Percentiles rank a stretch among this genome's conserved stretches.
These are phyloP conservation scores for Nephrotoma flavescens DNA, from an alignment of 2,888 invertebrate genomes.

Conservation along the genomic window DNA sequence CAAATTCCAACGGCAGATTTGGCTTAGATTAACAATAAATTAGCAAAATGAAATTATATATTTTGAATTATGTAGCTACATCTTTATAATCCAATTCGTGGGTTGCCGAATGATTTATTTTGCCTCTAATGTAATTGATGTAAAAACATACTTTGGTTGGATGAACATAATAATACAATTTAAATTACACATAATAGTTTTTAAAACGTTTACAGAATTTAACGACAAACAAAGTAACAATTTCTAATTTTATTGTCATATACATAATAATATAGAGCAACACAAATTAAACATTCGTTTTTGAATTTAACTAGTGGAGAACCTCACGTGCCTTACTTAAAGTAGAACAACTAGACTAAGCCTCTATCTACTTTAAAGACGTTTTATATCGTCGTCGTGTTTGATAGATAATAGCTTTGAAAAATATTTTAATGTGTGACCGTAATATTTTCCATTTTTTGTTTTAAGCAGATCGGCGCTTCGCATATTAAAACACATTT, in stretches of 20 bases:
- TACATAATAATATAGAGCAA: not conserved
- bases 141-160: not conserved
- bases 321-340: too few species aligned
- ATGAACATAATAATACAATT: not conserved
- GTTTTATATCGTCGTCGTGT: too few species aligned
- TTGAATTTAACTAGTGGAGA: not conserved
- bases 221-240: too few species aligned
- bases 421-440: not conserved
- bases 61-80: not conserved
- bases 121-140: not conserved
- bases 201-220: not conserved
- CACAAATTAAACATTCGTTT: not conserved
- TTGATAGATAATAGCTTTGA: too few species aligned
- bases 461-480: not conserved
- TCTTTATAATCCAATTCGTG: not conserved
- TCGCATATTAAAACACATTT: not conserved
- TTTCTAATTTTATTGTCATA: too few species aligned
- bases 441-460: not conserved
- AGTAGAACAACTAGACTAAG: too few species aligned
- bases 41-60: too few species aligned
- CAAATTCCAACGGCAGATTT: too few species aligned
- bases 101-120: not conserved
- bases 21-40: too few species aligned
- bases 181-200: not conserved
- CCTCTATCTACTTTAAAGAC: too few species aligned